A percentile compares a stretch with the other conserved stretches of the same genome.
These are phyloP conservation scores for Maccullochella peelii DNA, from an alignment of 2,113 vertebrate genomes.

Conservation along the genomic window DNA sequence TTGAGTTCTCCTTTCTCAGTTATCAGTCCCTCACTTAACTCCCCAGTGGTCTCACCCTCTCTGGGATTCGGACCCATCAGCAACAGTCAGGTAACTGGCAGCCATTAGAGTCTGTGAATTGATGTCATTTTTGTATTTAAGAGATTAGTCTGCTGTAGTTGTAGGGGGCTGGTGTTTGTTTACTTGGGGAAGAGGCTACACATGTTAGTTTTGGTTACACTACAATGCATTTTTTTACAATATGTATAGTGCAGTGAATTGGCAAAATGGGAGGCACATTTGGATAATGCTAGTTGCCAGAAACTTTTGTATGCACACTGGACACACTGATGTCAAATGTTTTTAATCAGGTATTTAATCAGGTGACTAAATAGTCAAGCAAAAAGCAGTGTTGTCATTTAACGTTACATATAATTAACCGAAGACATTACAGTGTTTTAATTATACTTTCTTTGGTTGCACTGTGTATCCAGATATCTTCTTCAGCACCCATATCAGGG, in stretches of 20 bases:
- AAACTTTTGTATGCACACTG: neutral
- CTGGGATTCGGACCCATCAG: conserved; percentile 91
- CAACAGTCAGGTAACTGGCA: conserved; percentile 86
- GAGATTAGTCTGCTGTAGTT: neutral
- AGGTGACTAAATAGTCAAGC: neutral
- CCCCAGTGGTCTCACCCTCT: conserved; percentile 88
- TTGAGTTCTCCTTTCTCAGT: conserved; percentile 90
- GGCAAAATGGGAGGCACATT: neutral
- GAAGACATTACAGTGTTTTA: neutral
- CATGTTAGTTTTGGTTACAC: neutral
- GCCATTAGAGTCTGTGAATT: neutral
- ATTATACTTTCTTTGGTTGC: conserved; percentile 1
- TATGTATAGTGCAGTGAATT: neutral
- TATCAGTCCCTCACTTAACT: conserved; percentile 90
- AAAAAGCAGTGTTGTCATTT: neutral
- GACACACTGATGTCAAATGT: neutral
- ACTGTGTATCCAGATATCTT: conserved; percentile 85
- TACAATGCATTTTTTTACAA: neutral
- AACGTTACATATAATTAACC: neutral
- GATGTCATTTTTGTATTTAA: neutral
- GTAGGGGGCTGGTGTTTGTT: neutral
- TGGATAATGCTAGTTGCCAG: neutral
- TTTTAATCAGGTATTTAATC: neutral
- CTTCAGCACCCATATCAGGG: conserved; percentile 89
- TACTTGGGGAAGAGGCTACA: neutral